Base-by-base conservation (phyloP, 2,797 vertebrate genomes). In the Synaphobranchus kaupii region DNA sequence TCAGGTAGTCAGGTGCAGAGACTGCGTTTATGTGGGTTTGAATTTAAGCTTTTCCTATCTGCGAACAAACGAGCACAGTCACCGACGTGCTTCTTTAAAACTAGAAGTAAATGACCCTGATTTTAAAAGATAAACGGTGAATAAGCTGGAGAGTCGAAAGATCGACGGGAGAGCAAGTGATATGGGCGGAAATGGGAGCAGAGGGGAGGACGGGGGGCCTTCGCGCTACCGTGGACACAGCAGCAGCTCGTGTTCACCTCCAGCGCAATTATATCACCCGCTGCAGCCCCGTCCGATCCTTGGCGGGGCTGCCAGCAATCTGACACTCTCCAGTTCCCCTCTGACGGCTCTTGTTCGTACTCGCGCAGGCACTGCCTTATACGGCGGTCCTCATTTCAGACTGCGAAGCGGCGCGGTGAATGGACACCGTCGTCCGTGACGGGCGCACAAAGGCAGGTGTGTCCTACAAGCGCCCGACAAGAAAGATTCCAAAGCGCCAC, bases 261-360 rank as follows among this genome's bases (percentile, higher is more conserved):
- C 71, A 85, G 88, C 85, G 83, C 78, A 89, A 88, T 80, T 88
- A 86, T 85, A 89, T 86, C 20, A 84, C 5, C 31, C 28, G 68
- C 90, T 88, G 88, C 85, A 89, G 85, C 86, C 73, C 7, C 81
- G 90, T 87, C 88, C 90, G 88, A 90, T 83, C 86, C 56, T 50
- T 88, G 89, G 89, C 80, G 56, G 88, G 89, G 88, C 68, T 73
- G 28, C 2, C 25, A 73, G 68, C 39, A 80, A 80, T 89, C 44
- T 48, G 58, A 28, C 78, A 39, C 80, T 81, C 54, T 44, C 66
- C 20, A 28, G 52, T 34, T 58, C 86, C 84, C 81, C 84, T 17
- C 87, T 87, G 73, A 60, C 50, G 50, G 73, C 83, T 87, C 83
- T 63, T 47, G 63, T 47, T 15, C 34, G 39, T 80, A 84, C 39